phyloP scores from a whole-genome alignment of 2,113 vertebrate species.

The Dryoscopus gambensis region DNA sequence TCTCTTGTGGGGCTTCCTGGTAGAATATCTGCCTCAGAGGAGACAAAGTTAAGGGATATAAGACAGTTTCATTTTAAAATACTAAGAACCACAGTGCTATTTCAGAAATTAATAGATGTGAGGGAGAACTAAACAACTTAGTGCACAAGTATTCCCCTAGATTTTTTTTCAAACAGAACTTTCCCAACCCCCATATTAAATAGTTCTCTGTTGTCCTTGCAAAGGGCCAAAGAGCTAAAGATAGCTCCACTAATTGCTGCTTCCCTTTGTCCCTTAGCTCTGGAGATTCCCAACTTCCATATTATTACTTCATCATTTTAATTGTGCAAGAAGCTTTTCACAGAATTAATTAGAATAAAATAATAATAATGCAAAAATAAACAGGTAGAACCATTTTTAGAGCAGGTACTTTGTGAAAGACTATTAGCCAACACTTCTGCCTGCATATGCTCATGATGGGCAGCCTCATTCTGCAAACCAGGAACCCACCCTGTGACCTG shows the following conservation, averaged over 20 bases:
- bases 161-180: neutral
- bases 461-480: neutral
- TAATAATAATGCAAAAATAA: neutral
- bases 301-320: constrained; percentile 14
- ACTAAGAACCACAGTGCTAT: neutral
- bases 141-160: neutral
- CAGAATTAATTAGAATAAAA: constrained; percentile 24
- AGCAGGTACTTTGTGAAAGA: neutral
- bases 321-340: constrained; percentile 32
- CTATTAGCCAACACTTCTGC: neutral
- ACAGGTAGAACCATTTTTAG: neutral
- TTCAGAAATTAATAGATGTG: neutral
- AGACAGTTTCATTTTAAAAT: neutral
- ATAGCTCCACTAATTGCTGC: constrained; percentile 42
- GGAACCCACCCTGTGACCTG: neutral
- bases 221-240: constrained; percentile 49
- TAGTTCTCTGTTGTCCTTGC: constrained; percentile 34
- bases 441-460: neutral
- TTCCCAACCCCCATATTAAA: neutral
- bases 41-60: neutral
- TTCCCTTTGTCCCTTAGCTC: constrained; percentile 18
- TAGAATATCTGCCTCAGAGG: constrained; percentile 1
- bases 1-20: neutral
- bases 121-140: neutral
- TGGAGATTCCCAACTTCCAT: neutral